Base-by-base conservation (phyloP, 1,140 invertebrate species). In the Gonioctena quinquepunctata region DNA sequence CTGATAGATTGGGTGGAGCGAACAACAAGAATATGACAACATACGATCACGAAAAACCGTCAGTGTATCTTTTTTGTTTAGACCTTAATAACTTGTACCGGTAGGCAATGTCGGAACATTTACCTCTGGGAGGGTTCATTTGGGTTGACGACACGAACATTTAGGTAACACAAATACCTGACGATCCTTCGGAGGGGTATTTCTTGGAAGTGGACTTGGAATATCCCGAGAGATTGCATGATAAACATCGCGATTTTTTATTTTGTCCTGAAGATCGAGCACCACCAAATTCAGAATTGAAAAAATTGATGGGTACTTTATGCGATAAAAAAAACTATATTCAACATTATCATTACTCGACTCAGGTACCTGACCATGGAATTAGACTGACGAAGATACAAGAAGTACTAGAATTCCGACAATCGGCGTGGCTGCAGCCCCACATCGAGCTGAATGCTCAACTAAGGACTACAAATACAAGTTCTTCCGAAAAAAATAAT, bases 81-180 rank as follows among this genome's bases (percentile, higher is more conserved):
- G 86, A 88, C 84, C 81, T 77, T 3, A 87, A 86, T 75, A 87
- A 88, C 80, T 75, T 88, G 56, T 89, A 89, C 83, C 86, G 87
- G 11, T 82, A 72, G 64, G 81, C 82, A n/a, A 86, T 88, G 84
- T 82, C 77, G 16, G 72, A 84, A 72, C 73, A 68, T 66, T 75
- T 88, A 48, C 85, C 85, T 18, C 73, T 70, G 18, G 68, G 68
- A 26, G 70, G 78, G 27, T 88, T 88, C 81, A 57, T 84, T 74
- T 88, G 84, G 84, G 18, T 71, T 18, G 4, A 71, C 21, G 4
- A 71, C 21, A 42, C 26, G 16, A 49, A 63, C 13, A 18, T 63
- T 63, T 25, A 42, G 18, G 26, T 63, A 22, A 42, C 28, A n/a
- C 2, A 28, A 21, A 63, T 33, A 13, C 18, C 61, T 22, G 28